Evolutionary conservation across 2,888 invertebrate species (phyloP).

Genomic region (Drosophila falleni): DNA sequence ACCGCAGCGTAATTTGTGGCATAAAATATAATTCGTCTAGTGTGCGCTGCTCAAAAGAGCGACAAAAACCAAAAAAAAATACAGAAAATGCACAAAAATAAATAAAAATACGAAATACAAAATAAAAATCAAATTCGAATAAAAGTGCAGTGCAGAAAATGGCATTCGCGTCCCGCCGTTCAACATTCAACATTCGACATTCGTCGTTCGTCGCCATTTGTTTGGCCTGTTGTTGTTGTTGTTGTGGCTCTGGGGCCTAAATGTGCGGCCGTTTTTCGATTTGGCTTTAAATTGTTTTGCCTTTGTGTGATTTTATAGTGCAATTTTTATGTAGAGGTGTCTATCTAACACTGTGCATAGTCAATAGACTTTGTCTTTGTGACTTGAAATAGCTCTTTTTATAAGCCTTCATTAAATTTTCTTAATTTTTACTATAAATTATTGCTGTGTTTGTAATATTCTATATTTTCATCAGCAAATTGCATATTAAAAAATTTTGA

Average conservation of each 20-base stretch:
- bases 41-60: constrained; percentile 33
- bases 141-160: constrained; percentile 44
- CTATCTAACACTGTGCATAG: background rate
- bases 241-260: constrained; percentile 22
- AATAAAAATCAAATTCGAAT: constrained; percentile 44
- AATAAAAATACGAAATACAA: constrained; percentile 18
- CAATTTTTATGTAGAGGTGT: constrained; percentile 1
- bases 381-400: background rate
- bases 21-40: constrained; percentile 82
- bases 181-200: constrained; percentile 26
- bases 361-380: background rate
- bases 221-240: no score
- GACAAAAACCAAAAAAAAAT: background rate
- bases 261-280: constrained; percentile 48
- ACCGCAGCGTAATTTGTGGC: constrained; percentile 83
- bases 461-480: background rate
- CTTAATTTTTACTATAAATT: background rate
- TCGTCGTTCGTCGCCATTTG: constrained; percentile 48
- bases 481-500: background rate
- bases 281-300: constrained; percentile 56
- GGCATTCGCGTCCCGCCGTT: constrained; percentile 47
- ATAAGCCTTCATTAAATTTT: background rate
- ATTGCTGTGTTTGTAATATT: background rate
- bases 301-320: constrained; percentile 27
- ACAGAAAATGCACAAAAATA: constrained; percentile 3